Evolutionary conservation across 2,797 vertebrate species (phyloP), one percentile per base, ranked within the genome.

Genomic region (Ceryle rudis): DNA sequence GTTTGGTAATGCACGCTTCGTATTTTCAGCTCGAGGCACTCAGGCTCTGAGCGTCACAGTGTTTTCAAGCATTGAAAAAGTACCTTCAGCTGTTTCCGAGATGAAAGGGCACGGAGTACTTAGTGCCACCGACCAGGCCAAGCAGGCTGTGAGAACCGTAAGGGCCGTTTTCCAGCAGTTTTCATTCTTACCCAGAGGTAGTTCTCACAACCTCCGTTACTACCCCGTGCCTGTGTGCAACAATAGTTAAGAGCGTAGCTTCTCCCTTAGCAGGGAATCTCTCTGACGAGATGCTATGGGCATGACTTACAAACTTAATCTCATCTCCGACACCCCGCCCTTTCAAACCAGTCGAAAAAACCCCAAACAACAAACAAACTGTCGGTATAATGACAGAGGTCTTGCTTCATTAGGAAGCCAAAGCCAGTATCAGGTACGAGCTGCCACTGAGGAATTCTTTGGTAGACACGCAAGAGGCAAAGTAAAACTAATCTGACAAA

Each of bases 291-390:
- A 85, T 47, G 42, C 20, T 89, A 60, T 41, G 18, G 80, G 57
- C 61, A 89, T 39, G 12, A 88, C 90, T 67, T 80, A 74, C 72
- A 33, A 96, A 94, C 65, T 85, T 65, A 49, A 65, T 61, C 77
- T 84, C 72, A 70, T 73, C 64, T 94, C 77, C 80, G 4, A 89
- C 35, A 85, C 71, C 26, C 75, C 39, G 77, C 29, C 42, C 31
- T 91, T 77, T 87, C 64, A 87, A 82, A 78, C 9, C 25, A 67
- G 26, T 25, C 3, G 22, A 41, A 2, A n/a, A 46, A 14, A 11
- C 33, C 33, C 18, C 31, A 33, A 66, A 42, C 28, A 21, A 52
- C 51, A 35, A 3, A n/a, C 6, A 60, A 75, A 22, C 20, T 58
- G 46, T 66, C 71, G 87, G 3, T 18, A 70, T 13, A 85, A 62